Conservation (phyloP, 2,797 vertebrate species). For the Lagorchestes hirsutus region DNA sequence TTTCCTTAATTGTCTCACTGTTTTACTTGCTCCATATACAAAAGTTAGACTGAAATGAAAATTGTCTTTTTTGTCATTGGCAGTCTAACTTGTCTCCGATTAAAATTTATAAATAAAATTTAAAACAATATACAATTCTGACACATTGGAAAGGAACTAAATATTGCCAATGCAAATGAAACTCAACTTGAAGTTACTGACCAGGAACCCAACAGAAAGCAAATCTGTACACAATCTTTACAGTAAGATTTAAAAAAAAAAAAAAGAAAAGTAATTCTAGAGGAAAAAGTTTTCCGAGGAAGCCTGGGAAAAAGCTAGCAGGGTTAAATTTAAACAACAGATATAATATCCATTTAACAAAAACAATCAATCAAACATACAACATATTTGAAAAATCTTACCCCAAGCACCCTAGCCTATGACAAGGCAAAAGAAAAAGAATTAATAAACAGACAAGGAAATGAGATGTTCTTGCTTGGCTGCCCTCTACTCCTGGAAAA, state of each 20-base stretch:
- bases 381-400: slow-evolving; percentile 1
- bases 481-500: background rate
- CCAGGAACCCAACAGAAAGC: background rate
- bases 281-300: background rate
- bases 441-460: background rate
- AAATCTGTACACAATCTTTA: background rate
- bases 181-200: background rate
- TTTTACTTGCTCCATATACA: background rate
- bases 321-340: background rate
- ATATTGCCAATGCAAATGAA: background rate
- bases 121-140: background rate
- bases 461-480: background rate
- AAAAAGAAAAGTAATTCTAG: background rate
- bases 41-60: background rate
- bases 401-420: background rate
- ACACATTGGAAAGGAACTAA: background rate
- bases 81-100: background rate
- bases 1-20: background rate
- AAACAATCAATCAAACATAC: background rate
- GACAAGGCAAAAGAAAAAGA: background rate
- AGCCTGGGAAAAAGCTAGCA: background rate
- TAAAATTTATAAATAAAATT: background rate
- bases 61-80: background rate
- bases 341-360: background rate
- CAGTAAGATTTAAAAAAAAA: background rate